phyloP scores from a whole-genome alignment of 2,113 vertebrate species.

The Nothoprocta perdicaria region DNA sequence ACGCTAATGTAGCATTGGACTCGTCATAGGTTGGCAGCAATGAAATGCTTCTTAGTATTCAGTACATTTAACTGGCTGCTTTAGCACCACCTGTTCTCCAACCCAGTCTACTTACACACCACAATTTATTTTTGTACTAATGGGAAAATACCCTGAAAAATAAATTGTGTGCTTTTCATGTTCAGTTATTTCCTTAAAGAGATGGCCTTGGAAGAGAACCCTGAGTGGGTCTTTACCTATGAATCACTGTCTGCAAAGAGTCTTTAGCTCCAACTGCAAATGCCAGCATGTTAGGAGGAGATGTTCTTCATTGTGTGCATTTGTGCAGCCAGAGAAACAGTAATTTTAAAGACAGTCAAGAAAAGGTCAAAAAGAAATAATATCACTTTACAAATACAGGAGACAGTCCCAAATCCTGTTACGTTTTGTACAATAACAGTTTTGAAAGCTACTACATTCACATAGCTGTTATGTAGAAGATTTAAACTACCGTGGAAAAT shows the following conservation, averaged over 20 bases:
- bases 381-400: background rate
- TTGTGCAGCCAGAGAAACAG: background rate
- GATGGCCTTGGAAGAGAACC: conserved; percentile 15
- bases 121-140: conserved; percentile 65
- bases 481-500: background rate
- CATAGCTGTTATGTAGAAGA: background rate
- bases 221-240: conserved; percentile 20
- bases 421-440: background rate
- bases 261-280: background rate
- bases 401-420: conserved; percentile 51
- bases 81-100: conserved; percentile 63
- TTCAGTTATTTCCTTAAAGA: conserved; percentile 25
- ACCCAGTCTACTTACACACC: background rate
- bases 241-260: conserved; percentile 9
- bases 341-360: background rate
- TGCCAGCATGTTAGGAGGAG: background rate
- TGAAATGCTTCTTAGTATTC: conserved; percentile 17
- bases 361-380: background rate
- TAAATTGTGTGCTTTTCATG: conserved; percentile 30
- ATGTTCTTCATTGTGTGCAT: background rate
- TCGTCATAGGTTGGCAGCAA: background rate
- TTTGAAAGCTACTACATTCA: conserved; percentile 68
- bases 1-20: background rate
- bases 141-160: conserved; percentile 57
- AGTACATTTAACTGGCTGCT: background rate